A percentile compares a stretch with the other conserved stretches of the same genome.
Conservation (phyloP, 2,888 invertebrate genomes). For the Barypeithes pellucidus region DNA sequence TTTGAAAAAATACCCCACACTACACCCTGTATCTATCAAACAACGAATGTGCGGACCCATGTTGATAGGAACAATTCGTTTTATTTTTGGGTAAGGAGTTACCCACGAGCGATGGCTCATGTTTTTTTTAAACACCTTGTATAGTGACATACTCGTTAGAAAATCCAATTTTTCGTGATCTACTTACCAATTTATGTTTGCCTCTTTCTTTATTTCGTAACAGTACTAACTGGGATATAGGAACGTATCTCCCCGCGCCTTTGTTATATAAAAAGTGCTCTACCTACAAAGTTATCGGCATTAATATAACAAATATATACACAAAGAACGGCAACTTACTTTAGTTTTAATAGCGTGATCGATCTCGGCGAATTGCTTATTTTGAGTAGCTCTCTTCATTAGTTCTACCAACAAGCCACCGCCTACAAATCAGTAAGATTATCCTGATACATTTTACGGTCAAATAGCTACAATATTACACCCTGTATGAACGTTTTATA, state of each 20-base stretch:
- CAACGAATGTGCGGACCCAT: too few relatives aligned
- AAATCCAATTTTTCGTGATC: too few relatives aligned
- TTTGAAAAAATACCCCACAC: too few relatives aligned
- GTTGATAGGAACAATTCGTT: too few relatives aligned
- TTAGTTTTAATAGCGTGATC: slow-evolving; percentile 94
- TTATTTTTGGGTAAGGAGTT: too few relatives aligned
- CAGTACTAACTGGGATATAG: slow-evolving; percentile 90
- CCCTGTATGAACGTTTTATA: too few relatives aligned
- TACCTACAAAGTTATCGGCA: slow-evolving; percentile 70
- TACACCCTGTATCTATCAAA: too few relatives aligned
- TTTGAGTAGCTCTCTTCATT: slow-evolving; percentile 92
- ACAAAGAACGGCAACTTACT: slow-evolving; percentile 56
- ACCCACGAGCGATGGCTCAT: too few relatives aligned
- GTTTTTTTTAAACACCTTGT: too few relatives aligned
- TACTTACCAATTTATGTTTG: slow-evolving; percentile 82
- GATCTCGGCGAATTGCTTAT: slow-evolving; percentile 91
- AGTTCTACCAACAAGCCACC: slow-evolving; percentile 94
- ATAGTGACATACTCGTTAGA: too few relatives aligned
- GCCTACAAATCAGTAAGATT: slow-evolving; percentile 72
- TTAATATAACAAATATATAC: not conserved
- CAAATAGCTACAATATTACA: too few relatives aligned
- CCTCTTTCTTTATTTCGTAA: slow-evolving; percentile 89
- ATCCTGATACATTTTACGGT: not conserved
- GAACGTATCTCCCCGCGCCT: slow-evolving; percentile 92
- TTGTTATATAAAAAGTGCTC: slow-evolving; percentile 95